Base-by-base conservation (phyloP, 2,888 invertebrate genomes). In the Hermaeophaga mercurialis region DNA sequence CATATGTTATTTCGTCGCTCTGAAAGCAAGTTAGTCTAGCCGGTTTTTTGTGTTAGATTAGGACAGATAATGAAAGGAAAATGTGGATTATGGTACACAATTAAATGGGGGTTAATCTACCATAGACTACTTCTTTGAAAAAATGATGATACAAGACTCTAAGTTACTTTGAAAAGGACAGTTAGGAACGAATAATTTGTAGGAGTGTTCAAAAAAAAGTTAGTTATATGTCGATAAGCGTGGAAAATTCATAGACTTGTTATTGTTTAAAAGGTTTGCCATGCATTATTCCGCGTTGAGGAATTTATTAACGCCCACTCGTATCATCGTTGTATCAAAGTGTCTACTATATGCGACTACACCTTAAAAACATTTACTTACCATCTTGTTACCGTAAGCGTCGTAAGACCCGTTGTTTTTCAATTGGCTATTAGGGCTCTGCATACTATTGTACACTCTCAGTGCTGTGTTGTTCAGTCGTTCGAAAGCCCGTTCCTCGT, bases 1-100 rank as follows among this genome's bases (percentile, higher is more conserved):
- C 82, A 73, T 82, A 82, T 41, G 82, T 82, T 69, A 82, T 80
- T 73, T 82, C 82, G 56, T 80, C 80, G 63, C 73, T 77, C 79
- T 80, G 75, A 47, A 71, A 58, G 49, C 48, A 58, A 36, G 58
- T 58, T 58, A 58, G 58, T 49, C 54, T 57, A 54, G 34, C 31
- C 28, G 45, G 48, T 34, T 45, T 41, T 19, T 36, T 22, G 43
- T 31, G 19, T 44, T 43, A 26, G 12, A 19, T 41, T 33, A 12
- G 33, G 49, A 44, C 24, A 45, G 34, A 39, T 11, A 3, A 11
- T 5, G 31, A 8, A 6, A 12, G 31, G n/a, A 11, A 31, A 31
- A 31, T 31, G n/a, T 7, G 28, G 8, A n/a, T 28, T 28, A 28
- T 6, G 28, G 4, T 7, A 28, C n/a, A n/a, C n/a, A n/a, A n/a